These are phyloP conservation scores for Pollenia amentaria DNA, from an alignment of 2,888 invertebrate genomes.

Conservation along the genomic window DNA sequence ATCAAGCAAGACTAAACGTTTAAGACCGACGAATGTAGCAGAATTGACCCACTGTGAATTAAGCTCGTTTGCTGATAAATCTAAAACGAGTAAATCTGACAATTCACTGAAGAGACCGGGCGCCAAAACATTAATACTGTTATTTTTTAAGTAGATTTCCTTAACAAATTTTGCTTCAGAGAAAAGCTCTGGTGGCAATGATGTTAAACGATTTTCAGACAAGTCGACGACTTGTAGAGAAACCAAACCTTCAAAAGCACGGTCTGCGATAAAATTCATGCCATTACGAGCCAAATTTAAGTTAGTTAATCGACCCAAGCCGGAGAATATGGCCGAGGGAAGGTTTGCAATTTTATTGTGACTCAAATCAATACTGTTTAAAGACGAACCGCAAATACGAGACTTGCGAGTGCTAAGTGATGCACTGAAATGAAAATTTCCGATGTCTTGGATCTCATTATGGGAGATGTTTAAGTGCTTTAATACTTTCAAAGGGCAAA, in stretches of 20 bases:
- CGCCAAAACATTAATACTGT: conserved; percentile 93
- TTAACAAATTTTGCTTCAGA: conserved; percentile 92
- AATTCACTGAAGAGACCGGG: conserved; percentile 93
- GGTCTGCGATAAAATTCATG: conserved; percentile 94
- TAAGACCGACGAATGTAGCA: conserved; percentile 93
- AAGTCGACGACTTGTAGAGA: conserved; percentile 93
- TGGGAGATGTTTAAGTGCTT: conserved; percentile 93
- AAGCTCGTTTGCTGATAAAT: conserved; percentile 93
- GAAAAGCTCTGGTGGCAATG: conserved; percentile 94
- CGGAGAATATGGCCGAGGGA: conserved; percentile 92
- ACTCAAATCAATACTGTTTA: conserved; percentile 92
- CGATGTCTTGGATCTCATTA: conserved; percentile 94
- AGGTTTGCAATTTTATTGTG: conserved; percentile 93
- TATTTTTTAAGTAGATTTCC: conserved; percentile 95
- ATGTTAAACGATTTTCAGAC: conserved; percentile 94
- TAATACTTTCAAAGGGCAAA: conserved; percentile 92
- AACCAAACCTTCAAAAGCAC: conserved; percentile 92
- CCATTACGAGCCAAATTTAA: conserved; percentile 94
- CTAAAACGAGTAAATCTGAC: conserved; percentile 91
- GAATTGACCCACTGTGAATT: conserved; percentile 94
- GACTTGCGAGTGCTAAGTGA: conserved; percentile 84
- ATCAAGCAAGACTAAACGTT: conserved; percentile 93
- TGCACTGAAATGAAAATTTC: conserved; percentile 93
- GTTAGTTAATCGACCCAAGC: conserved; percentile 90
- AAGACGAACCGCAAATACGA: conserved; percentile 86